phyloP scores from a whole-genome alignment of 1,140 invertebrate genomes.

The Hetaerina americana region DNA sequence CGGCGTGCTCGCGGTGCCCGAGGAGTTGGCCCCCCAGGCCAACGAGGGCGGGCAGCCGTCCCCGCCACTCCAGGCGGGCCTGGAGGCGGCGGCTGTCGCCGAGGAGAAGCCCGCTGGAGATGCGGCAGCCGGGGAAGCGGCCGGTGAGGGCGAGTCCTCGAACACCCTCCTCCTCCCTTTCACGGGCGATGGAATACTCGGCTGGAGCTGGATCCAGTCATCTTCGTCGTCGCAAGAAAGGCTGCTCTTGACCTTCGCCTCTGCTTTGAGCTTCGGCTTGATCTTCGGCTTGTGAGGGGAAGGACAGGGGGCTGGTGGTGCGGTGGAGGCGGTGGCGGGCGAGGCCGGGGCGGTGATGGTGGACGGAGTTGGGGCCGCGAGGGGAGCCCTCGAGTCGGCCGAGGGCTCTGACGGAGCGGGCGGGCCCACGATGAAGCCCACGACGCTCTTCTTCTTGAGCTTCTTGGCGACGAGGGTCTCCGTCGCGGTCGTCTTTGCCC shows the following conservation, averaged over 20 bases:
- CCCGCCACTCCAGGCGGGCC: neutral
- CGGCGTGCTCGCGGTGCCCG: neutral
- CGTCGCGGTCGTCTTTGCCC: conserved; percentile 36
- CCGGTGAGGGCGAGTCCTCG: neutral
- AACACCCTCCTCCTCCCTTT: neutral
- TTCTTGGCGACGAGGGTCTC: conserved; percentile 75
- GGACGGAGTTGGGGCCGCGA: conserved; percentile 22
- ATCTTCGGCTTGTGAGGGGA: conserved; percentile 31
- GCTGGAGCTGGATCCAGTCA: neutral
- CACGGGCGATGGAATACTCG: neutral
- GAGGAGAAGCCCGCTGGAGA: neutral
- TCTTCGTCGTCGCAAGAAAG: conserved; percentile 40
- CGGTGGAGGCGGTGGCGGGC: neutral
- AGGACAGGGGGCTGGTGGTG: neutral
- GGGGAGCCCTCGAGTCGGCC: conserved; percentile 22
- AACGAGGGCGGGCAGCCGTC: neutral
- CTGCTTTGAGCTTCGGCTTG: conserved; percentile 52
- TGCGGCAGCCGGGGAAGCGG: neutral
- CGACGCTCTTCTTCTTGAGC: conserved; percentile 23
- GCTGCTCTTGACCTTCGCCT: conserved; percentile 42
- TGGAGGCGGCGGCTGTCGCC: neutral
- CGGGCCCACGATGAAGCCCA: conserved; percentile 15
- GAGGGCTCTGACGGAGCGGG: conserved; percentile 19
- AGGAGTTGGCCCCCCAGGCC: neutral
- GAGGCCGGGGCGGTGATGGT: neutral